Evolutionary conservation across 2,113 vertebrate species (phyloP), one percentile per base, ranked within the genome.

Genomic region (Eonycteris spelaea): DNA sequence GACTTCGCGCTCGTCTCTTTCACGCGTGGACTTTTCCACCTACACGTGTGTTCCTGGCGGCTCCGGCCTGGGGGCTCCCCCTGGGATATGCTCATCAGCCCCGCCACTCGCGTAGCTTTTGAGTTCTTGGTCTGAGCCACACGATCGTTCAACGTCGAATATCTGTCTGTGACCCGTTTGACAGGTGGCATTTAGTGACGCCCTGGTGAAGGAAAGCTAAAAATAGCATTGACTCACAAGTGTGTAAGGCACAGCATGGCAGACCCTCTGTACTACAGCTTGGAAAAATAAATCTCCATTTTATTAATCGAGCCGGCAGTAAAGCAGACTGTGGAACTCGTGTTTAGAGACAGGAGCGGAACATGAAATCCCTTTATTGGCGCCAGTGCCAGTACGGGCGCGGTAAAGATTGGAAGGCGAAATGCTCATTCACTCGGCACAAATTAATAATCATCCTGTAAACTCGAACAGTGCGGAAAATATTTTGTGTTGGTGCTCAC

Each of bases 371-470:
- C 30, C 21, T 77, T 90, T 71, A 40, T 94, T 97, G 96, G 67
- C 28, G 33, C 57, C 94, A 88, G 95, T 96, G 93, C 96, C 63
- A n/a, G 79, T 87, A 83, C 80, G 68, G 61, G 82, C 95, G 85
- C 57, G 0, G 13, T 83, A 96, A 95, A 98, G 96, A 96, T 97
- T 97, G 95, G 90, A 97, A 91, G 74, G 95, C 45, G 65, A 97
- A 97, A 95, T 78, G 85, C 86, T 96, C 97, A 97, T 96, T 67
- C 91, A 7, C 96, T 98, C 97, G 96, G 86, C 96, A 63, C 16
- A 97, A 95, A 75, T 33, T 67, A 97, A 98, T 95, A 71, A 83
- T 68, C 87, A 2, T 43, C 30, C 95, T 97, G 79, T 88, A 91
- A 94, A 68, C 48, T 93, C 68, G 61, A 0, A 82, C 77, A 91